Base-by-base conservation (phyloP, 1,140 invertebrate species). In the Ylistrum balloti region DNA sequence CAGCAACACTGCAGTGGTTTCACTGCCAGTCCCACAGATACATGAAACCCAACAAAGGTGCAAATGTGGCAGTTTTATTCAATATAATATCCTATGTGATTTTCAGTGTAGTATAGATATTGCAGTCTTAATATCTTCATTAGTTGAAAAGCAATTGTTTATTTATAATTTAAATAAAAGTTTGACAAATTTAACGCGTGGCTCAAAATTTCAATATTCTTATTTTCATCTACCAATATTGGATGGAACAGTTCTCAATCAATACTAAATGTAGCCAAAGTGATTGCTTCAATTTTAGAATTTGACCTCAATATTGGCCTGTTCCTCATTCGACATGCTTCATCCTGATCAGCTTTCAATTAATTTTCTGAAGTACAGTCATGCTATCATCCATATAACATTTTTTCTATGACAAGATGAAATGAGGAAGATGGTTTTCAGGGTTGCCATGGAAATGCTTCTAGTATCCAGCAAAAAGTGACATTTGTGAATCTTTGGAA, bases 231-330 rank as follows among this genome's bases (percentile, higher is more conserved):
- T 28, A 74, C 28, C 56, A 74, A 74, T 74, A 74, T 9, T 28
- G 41, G 56, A 28, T 11, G 9, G 15, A 13, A 48, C 20, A 38
- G 20, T 48, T 20, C 20, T 22, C 45, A 13, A 20, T 48, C 45
- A n/a, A n/a, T n/a, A n/a, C 22, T 10, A 48, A 20, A 48, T 17
- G 56, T n/a, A 7, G 56, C 22, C 56, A 74, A n/a, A 74, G 3
- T 9, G 56, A 74, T 74, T 74, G 15, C 1, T 5, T 28, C 56
- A 56, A n/a, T 28, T 74, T 17, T n/a, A 2, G 20, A 74, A 11
- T 74, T 74, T 74, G 56, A 74, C 56, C 56, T 28, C 45, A 56
- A 56, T 56, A 74, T 74, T 1, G 56, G n/a, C n/a, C 56, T 74
- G 35, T 7, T 74, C 22, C 56, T 28, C 22, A 28, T 74, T 0